A percentile compares a stretch with the other conserved stretches of the same genome.
These are phyloP conservation scores for Melanophora roralis DNA, from an alignment of 2,888 invertebrate genomes.

Conservation along the genomic window DNA sequence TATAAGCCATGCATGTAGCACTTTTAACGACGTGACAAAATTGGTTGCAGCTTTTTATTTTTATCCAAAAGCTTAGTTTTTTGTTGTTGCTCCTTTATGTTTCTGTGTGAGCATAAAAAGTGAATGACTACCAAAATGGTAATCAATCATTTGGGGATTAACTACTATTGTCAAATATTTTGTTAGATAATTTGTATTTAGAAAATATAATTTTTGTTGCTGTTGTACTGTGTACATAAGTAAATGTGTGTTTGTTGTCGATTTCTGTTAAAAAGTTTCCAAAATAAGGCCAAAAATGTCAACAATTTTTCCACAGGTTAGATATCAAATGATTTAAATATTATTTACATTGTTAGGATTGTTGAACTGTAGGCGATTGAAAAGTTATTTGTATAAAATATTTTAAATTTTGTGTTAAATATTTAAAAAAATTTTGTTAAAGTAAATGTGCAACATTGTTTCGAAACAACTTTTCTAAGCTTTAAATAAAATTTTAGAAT, in stretches of 20 bases:
- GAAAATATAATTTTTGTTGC: slow-evolving; percentile 26
- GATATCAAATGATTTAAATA: too few species aligned
- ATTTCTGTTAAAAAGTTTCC: slow-evolving; percentile 13
- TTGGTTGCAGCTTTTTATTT: slow-evolving; percentile 23
- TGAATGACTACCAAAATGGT: slow-evolving; percentile 46
- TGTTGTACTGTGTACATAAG: background rate
- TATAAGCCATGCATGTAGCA: background rate
- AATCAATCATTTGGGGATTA: slow-evolving; percentile 62
- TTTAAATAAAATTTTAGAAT: too few species aligned
- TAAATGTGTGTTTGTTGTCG: slow-evolving; percentile 1
- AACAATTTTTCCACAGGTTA: slow-evolving; percentile 18
- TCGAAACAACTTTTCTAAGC: too few species aligned
- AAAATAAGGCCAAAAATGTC: slow-evolving; percentile 43
- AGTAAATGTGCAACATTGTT: too few species aligned
- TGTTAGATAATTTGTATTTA: slow-evolving; percentile 60
- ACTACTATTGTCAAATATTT: slow-evolving; percentile 57
- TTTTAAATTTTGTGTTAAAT: too few species aligned
- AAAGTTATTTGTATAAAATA: too few species aligned
- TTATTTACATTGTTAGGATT: too few species aligned
- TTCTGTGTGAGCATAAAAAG: background rate
- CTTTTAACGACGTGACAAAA: slow-evolving; percentile 56
- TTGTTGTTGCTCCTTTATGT: background rate
- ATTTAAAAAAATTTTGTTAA: too few species aligned
- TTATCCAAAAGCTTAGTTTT: background rate
- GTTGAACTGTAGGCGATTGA: too few species aligned